Evolutionary conservation across 2,888 invertebrate species (phyloP), one percentile per base, ranked within the genome.

Genomic region (Tribolium freemani): DNA sequence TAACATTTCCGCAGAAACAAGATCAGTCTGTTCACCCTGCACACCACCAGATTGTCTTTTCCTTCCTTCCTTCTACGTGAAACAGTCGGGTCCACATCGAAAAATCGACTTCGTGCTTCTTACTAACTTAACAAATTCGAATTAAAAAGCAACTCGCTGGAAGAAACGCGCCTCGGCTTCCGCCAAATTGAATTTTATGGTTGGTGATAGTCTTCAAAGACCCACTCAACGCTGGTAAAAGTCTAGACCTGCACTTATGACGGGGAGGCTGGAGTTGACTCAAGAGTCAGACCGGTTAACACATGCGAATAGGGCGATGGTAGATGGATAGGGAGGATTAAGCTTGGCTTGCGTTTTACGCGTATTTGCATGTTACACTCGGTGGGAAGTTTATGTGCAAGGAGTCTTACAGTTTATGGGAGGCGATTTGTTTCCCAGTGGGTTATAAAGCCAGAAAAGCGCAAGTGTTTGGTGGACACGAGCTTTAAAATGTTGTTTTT

Each of bases 1-100:
- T 80, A 79, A 86, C 86, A 87, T 86, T 87, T 87, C 86, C 83
- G 84, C 84, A 84, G 84, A 82, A 86, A 86, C 86, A 83, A 86
- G 86, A 86, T 87, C 86, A 86, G 86, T 83, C 87, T 85, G 86
- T 84, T 83, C 84, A 85, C 83, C 82, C 82, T 79, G 79, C 82
- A 82, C 73, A 57, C 54, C 48, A 53, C 16, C 54, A 38, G 57
- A 30, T 63, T 57, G 51, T 50, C 46, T 64, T 69, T 72, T 57
- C 58, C 13, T 58, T 51, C 45, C 11, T 45, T 72, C 71, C 13
- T n/a, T 38, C 61, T 63, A 73, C 72, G 72, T 74, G 77, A 73
- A 69, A 68, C 64, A 53, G 70, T 50, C n/a, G 66, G 53, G 48
- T 70, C 56, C 21, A 3, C 21, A 21, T 3, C 2, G 21, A 21